phyloP scores from a whole-genome alignment of 2,797 vertebrate species.

The Chelon labrosus region DNA sequence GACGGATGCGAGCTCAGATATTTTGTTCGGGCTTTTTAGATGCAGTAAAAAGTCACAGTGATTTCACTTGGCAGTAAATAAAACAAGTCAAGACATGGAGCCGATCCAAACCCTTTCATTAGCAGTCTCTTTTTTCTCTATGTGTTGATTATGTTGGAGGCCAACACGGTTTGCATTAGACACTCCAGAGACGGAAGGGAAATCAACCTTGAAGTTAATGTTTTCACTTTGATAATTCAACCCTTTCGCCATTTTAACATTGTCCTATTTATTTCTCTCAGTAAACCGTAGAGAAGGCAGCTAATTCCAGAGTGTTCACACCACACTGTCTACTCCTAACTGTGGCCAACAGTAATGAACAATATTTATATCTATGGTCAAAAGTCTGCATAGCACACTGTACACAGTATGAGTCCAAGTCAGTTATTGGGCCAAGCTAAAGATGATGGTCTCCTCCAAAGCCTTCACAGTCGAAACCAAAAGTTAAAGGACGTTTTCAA shows the following conservation, averaged over 20 bases:
- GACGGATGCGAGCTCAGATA: neutral
- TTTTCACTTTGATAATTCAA: constrained; percentile 19
- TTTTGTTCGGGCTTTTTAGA: constrained; percentile 18
- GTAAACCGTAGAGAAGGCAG: constrained; percentile 24
- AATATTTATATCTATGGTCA: constrained; percentile 60
- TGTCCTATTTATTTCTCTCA: neutral
- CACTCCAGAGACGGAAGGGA: constrained; percentile 28
- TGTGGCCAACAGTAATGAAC: constrained; percentile 61
- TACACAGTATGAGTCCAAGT: constrained; percentile 82
- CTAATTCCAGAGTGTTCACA: constrained; percentile 72
- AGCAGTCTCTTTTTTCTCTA: neutral
- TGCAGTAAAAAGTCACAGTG: constrained; percentile 72
- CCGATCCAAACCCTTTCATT: constrained; percentile 18
- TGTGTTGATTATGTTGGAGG: constrained; percentile 7
- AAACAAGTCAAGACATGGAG: constrained; percentile 31
- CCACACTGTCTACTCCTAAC: constrained; percentile 47
- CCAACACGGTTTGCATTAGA: neutral
- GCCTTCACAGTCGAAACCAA: constrained; percentile 53
- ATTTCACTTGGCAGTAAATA: constrained; percentile 65
- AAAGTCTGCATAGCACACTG: constrained; percentile 79
- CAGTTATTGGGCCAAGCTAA: constrained; percentile 74
- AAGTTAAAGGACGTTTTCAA: constrained; percentile 98
- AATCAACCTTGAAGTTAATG: constrained; percentile 22
- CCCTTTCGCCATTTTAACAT: neutral
- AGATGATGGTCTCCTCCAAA: constrained; percentile 59